These are phyloP conservation scores for Plotosus lineatus DNA, from an alignment of 2,113 vertebrate species.

Conservation along the genomic window DNA sequence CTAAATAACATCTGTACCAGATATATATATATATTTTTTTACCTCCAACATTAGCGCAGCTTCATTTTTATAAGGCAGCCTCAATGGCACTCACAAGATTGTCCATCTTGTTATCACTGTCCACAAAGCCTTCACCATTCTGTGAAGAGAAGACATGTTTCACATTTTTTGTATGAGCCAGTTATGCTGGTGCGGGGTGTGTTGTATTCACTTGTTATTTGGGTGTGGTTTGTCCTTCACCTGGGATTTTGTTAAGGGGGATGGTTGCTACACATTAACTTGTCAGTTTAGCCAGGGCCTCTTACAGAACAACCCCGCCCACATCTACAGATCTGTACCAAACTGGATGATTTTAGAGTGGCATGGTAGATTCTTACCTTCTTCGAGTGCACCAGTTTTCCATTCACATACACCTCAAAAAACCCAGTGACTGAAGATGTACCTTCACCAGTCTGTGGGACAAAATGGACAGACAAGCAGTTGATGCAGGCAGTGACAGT, in stretches of 20 bases:
- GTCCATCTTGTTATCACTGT: constrained; percentile 43
- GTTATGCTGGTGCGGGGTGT: not conserved
- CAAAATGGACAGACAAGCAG: not conserved
- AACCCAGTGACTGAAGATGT: constrained; percentile 53
- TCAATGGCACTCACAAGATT: constrained; percentile 51
- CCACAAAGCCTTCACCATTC: constrained; percentile 58
- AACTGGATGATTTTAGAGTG: not conserved
- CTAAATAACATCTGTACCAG: too few species aligned
- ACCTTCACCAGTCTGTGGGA: constrained; percentile 51
- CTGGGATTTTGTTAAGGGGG: not conserved
- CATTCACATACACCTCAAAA: constrained; percentile 60
- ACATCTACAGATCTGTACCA: not conserved
- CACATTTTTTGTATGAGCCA: too few species aligned
- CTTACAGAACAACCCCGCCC: not conserved
- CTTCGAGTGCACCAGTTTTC: constrained; percentile 58
- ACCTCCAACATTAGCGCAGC: constrained; percentile 44
- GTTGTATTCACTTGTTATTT: not conserved
- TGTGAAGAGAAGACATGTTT: constrained; percentile 22
- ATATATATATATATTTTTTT: constrained; percentile 18
- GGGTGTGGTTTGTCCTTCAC: not conserved
- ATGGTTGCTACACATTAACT: not conserved
- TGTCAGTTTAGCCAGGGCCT: not conserved
- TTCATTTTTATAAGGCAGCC: constrained; percentile 49
- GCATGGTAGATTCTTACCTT: constrained; percentile 43
- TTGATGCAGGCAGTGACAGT: not conserved